Conservation (phyloP, 2,113 vertebrate genomes). For the Oreochromis aureus region DNA sequence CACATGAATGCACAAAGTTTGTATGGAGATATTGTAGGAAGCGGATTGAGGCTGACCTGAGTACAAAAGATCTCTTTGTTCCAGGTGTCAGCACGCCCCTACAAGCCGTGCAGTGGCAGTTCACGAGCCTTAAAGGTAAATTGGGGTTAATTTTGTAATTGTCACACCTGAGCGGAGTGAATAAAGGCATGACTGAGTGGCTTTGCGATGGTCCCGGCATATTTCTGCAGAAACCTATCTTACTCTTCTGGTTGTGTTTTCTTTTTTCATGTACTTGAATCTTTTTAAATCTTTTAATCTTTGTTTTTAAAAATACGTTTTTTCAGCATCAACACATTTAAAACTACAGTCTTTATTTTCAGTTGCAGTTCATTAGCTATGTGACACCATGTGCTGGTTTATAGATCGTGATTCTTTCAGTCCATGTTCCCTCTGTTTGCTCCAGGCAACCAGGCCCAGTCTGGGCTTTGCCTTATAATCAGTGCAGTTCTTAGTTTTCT, state of each 20-base stretch:
- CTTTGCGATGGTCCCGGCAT: background rate
- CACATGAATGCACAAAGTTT: too few species aligned
- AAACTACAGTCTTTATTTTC: background rate
- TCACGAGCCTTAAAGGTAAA: background rate
- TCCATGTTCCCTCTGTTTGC: background rate
- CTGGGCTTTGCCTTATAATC: background rate
- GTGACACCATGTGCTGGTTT: background rate
- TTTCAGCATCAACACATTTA: background rate
- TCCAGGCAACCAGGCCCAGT: background rate
- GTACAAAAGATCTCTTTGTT: background rate
- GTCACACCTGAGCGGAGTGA: background rate
- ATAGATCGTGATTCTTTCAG: background rate
- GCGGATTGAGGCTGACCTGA: background rate
- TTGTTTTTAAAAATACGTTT: background rate
- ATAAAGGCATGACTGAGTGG: background rate
- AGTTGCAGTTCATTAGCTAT: background rate
- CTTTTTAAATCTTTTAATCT: background rate
- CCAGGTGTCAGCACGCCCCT: background rate
- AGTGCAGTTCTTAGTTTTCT: background rate
- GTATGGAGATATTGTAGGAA: background rate
- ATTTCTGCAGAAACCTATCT: background rate
- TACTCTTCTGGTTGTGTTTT: accelerated
- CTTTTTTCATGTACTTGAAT: background rate
- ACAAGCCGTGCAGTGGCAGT: too few species aligned
- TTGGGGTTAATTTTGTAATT: background rate